Percentiles rank a stretch among this genome's conserved stretches.
These are phyloP conservation scores for Taeniopygia guttata DNA, from an alignment of 2,797 vertebrate genomes.

Conservation along the genomic window DNA sequence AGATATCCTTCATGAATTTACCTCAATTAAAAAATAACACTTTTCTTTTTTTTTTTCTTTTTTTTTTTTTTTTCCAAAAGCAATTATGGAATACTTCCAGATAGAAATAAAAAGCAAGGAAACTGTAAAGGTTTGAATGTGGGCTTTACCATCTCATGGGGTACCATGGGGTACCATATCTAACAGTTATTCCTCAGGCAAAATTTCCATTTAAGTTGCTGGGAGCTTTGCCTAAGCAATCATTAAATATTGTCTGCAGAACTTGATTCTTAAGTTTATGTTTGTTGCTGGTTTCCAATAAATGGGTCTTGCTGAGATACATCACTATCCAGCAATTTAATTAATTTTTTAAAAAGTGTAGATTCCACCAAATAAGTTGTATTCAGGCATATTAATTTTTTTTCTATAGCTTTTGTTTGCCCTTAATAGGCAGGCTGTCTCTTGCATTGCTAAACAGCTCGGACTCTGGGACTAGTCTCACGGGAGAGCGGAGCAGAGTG, in stretches of 20 bases:
- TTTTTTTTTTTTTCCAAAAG: not conserved
- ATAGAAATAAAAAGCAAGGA: not conserved
- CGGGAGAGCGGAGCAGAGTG: not conserved
- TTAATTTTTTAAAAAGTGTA: not conserved
- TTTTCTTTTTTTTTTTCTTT: not conserved
- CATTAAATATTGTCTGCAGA: not conserved
- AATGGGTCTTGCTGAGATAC: not conserved
- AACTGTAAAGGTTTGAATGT: not conserved
- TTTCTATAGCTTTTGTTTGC: constrained; percentile 6
- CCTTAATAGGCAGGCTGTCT: not conserved
- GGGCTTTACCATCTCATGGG: not conserved
- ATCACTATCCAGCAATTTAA: not conserved
- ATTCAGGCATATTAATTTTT: not conserved
- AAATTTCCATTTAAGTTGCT: not conserved
- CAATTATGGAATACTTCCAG: not conserved
- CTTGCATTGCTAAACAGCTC: constrained; percentile 11
- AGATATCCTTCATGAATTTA: not conserved
- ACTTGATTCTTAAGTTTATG: not conserved
- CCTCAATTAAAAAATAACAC: not conserved
- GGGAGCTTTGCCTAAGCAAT: not conserved
- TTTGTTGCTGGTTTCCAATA: not conserved
- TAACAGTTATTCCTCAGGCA: not conserved
- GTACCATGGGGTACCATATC: not conserved
- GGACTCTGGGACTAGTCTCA: not conserved
- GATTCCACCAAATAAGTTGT: constrained; percentile 3